Conservation (phyloP, 2,888 invertebrate genomes). For the Oxytorus armatus region DNA sequence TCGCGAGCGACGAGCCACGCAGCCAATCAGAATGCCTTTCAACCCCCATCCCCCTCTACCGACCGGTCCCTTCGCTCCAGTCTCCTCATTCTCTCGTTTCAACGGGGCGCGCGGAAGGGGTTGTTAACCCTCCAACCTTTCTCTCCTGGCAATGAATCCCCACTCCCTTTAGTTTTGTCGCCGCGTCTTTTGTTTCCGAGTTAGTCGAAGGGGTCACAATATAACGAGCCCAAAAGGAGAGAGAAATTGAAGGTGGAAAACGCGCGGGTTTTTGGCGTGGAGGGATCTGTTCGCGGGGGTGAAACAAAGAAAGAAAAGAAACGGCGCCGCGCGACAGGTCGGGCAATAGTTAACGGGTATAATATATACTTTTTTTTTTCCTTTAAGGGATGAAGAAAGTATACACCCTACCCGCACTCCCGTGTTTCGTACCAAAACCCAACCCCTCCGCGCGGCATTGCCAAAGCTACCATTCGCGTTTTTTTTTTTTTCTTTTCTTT, state of each 20-base stretch:
- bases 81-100: slow-evolving; percentile 23
- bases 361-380: slow-evolving; percentile 59
- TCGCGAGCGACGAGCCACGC: slow-evolving; percentile 78
- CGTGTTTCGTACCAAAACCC: not conserved
- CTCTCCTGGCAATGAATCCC: slow-evolving; percentile 27
- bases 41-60: slow-evolving; percentile 62
- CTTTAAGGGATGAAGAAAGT: slow-evolving; percentile 71
- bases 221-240: slow-evolving; percentile 77
- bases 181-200: slow-evolving; percentile 70
- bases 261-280: not conserved
- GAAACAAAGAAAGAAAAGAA: slow-evolving; percentile 3
- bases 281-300: slow-evolving; percentile 11
- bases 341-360: slow-evolving; percentile 82
- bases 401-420: not conserved
- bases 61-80: too few species aligned
- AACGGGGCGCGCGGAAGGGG: slow-evolving; percentile 4
- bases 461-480: slow-evolving; percentile 22
- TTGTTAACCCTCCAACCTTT: slow-evolving; percentile 9
- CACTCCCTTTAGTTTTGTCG: slow-evolving; percentile 47
- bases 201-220: slow-evolving; percentile 81
- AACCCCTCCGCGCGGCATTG: slow-evolving; percentile 19
- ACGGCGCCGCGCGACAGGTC: slow-evolving; percentile 51
- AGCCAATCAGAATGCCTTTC: slow-evolving; percentile 81
- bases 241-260: slow-evolving; percentile 26
- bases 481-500: too few species aligned